Conservation (phyloP, 2,888 invertebrate species). For the Hedychridium roseum region DNA sequence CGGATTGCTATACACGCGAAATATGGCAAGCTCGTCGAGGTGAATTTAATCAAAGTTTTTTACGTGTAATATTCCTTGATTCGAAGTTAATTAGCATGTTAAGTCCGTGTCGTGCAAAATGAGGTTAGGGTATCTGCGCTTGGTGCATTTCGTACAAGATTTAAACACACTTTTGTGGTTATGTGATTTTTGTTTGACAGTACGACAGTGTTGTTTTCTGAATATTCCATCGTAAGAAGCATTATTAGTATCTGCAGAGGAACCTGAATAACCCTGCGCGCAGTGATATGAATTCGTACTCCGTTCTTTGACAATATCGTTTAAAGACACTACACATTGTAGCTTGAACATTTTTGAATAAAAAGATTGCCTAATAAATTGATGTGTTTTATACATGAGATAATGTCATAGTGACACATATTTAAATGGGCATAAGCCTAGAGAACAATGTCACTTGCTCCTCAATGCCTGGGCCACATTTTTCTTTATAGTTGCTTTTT, state of each 20-base stretch:
- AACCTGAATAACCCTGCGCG: no score
- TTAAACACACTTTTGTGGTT: constrained; percentile 19
- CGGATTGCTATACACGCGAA: no score
- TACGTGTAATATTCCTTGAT: constrained; percentile 5
- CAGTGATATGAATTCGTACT: no score
- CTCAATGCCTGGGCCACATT: constrained; percentile 12
- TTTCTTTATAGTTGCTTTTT: constrained; percentile 56
- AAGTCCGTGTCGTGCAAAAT: no score
- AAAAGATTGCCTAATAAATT: neutral
- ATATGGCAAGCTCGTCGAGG: constrained; percentile 76
- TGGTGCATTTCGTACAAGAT: no score
- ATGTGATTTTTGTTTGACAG: constrained; percentile 20
- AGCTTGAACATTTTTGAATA: neutral
- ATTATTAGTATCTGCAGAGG: no score
- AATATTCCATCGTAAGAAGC: no score
- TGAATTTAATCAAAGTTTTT: constrained; percentile 59
- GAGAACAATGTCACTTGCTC: no score
- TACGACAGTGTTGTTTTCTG: constrained; percentile 13
- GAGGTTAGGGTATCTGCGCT: no score
- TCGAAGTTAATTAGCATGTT: neutral
- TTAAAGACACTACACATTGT: neutral
- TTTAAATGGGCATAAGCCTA: no score
- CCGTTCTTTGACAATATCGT: neutral
- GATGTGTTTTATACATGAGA: no score
- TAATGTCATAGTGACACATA: no score